Conservation (phyloP, 2,888 invertebrate genomes). For the Artemia sinica region DNA sequence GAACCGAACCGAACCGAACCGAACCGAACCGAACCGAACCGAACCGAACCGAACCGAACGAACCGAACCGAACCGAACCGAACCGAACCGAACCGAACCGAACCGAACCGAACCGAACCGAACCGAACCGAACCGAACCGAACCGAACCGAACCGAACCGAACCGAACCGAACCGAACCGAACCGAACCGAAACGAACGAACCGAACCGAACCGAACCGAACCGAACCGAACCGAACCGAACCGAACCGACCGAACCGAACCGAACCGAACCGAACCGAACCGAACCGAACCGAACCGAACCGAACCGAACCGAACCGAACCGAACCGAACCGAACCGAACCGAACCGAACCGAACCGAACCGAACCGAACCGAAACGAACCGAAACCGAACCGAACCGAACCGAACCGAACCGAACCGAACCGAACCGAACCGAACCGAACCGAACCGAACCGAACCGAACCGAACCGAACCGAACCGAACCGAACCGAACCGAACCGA, state of each 20-base stretch:
- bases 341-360: slow-evolving; percentile 4
- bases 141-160: slow-evolving; percentile 9
- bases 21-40: slow-evolving; percentile 12
- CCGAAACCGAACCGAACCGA: too few species aligned
- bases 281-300: slow-evolving; percentile 5
- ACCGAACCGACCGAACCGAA: background rate
- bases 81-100: slow-evolving; percentile 11
- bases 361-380: too few species aligned
- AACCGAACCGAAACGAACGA: too few species aligned
- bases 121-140: slow-evolving; percentile 9
- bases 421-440: slow-evolving; percentile 5
- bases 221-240: background rate
- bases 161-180: too few species aligned
- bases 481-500: slow-evolving; percentile 5
- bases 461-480: slow-evolving; percentile 5
- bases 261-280: slow-evolving; percentile 5
- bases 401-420: slow-evolving; percentile 5
- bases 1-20: slow-evolving; percentile 5
- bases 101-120: slow-evolving; percentile 9
- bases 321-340: slow-evolving; percentile 5
- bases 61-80: too few species aligned
- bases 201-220: too few species aligned
- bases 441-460: slow-evolving; percentile 5
- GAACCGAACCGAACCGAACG: too few species aligned
- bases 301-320: slow-evolving; percentile 5